Evolutionary conservation across 2,797 vertebrate genomes (phyloP), one percentile per base, ranked within the genome.

Genomic region (Darevskia nairensis): DNA sequence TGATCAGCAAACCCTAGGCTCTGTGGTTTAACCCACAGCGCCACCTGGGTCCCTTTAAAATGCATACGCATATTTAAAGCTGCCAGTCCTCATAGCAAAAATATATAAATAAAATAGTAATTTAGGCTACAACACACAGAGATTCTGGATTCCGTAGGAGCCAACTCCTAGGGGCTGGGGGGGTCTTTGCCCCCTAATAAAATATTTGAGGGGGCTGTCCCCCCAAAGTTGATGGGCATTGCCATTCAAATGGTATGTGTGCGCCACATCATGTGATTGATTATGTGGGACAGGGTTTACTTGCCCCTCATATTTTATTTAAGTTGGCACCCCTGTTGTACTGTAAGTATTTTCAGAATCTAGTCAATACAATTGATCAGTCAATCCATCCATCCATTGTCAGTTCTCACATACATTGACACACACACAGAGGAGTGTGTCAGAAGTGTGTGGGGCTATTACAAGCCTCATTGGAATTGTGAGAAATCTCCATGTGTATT

Each of bases 1-100:
- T 35, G 2, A 3, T 35, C 35, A 35, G 35, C 35, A 35, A 35
- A 2, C 35, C 35, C 35, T 35, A 35, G 35, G 3, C 35, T 35
- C 35, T 35, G 35, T 35, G 35, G 35, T 35, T 35, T 35, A 35
- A 35, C 35, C 35, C 35, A 35, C 35, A 35, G 35, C 35, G 35
- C 35, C 35, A 35, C 35, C 35, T 35, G 35, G 2, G 35, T 35
- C 35, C 35, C 41, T 78, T 92, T 80, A 90, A 7, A 89, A 89
- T 3, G 69, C 44, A 61, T 76, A 92, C 80, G 84, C 8, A 82
- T 6, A 25, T 64, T 19, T 59, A 64, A 23, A 76, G 66, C 15
- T 21, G 32, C 3, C 44, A n/a, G 25, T n/a, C 17, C 66, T n/a
- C 39, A 32, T 64, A 39, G 55, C n/a, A 59, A 82, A 44, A 17